Base-by-base conservation (phyloP, 2,888 invertebrate genomes). In the Orchesellides sinensis region DNA sequence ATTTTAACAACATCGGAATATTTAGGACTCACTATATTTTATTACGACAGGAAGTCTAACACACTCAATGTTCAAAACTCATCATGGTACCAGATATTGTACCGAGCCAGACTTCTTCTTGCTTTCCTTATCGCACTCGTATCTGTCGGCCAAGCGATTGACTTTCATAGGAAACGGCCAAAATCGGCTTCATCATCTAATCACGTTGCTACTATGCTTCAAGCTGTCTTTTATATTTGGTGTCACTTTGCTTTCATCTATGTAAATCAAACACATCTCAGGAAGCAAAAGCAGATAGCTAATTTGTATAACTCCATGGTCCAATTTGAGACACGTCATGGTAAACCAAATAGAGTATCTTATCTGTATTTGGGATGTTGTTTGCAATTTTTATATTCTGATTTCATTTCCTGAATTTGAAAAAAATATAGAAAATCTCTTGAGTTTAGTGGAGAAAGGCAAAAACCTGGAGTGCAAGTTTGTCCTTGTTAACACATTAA, bases 211-310 rank as follows among this genome's bases (percentile, higher is more conserved):
- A 14, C 5, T 2, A 25, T 63, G 35, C 63, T 63, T 12, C 19
- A 8, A 21, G 40, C 40, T 19, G 21, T 63, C 6, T 23, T 63
- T 19, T 63, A 40, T 40, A 63, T 63, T 21, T 35, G 12, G 0
- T 19, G 40, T 63, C 63, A 63, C 21, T 63, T 63, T 6, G 21
- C 21, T 23, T 63, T 63, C 45, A 35, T 63, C 14, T 40, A 19
- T 4, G 21, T 45, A 0, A 63, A 63, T 12, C 3, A 21, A 19
- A 17, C 17, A 2, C 63, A 63, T 12, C 8, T 21, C 2, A 8
- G 1, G 4, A 35, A 63, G 21, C 35, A 21, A 21, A 5, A 5
- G 21, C 21, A 63, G 21, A 35, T 21, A 4, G 63, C 10, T 0
- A 21, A 17, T 35, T 14, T 63, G 10, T 23, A 1, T 14, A 63